Base-by-base conservation (phyloP, 2,888 invertebrate species). In the Cylloceria caligata region DNA sequence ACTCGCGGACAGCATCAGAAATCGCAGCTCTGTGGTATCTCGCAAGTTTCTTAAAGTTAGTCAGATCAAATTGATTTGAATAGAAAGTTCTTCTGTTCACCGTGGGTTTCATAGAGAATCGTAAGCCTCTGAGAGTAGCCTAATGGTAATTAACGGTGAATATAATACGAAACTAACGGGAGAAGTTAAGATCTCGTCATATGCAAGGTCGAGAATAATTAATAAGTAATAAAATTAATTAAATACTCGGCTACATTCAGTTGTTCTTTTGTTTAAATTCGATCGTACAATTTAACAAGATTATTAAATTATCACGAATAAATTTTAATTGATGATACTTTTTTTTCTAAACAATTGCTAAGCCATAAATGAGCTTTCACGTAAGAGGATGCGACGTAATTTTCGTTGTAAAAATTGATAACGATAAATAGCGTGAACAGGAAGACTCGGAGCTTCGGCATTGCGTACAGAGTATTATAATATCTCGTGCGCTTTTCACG, bases 61-160 rank as follows among this genome's bases (percentile, higher is more conserved):
- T 64, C 62, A 13, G 80, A 75, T 76, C 80, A 76, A 52, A 77
- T 81, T 77, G 77, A 81, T 77, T 76, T 72, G 81, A 55, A 68
- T 45, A 67, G 62, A 62, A 81, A 81, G 75, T 76, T 76, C 36
- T 47, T n/a, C 42, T 21, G 36, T 60, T 49, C 39, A 13, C 36
- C 24, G 62, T 24, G 52, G 73, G 73, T 77, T 73, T 77, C 39
- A 34, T 68, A 16, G 36, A 24, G 30, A n/a, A n/a, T 11, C 65
- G 19, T 27, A 27, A 27, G 34, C 34, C 34, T 9, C 30, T 7
- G 34, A 34, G 60, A 36, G 9, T 16, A 34, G 21, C 9, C 47
- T 30, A 49, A 42, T 30, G 19, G 62, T 47, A 62, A 47, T 62
- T 73, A 47, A 49, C 71, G n/a, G 30, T n/a, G 7, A 72, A 72